These are phyloP conservation scores for Tupaia chinensis DNA, from an alignment of 2,113 vertebrate species.

Conservation along the genomic window DNA sequence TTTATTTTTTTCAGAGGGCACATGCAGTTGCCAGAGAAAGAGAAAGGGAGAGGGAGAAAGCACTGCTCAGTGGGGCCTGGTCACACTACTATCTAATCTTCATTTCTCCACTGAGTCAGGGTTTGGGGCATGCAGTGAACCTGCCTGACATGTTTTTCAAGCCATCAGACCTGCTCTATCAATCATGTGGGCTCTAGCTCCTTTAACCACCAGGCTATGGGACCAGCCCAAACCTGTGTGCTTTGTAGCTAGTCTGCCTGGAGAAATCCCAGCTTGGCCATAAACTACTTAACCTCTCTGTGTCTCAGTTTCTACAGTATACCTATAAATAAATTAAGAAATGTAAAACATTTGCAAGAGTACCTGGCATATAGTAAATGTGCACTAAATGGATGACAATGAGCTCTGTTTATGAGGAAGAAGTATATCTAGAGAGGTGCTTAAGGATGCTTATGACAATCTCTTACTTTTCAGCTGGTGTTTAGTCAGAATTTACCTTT, in stretches of 20 bases:
- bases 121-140: no score
- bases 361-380: neutral
- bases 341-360: neutral
- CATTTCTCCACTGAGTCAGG: no score
- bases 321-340: constrained; percentile 5
- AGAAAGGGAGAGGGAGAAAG: no score
- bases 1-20: no score
- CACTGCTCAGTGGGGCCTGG: no score
- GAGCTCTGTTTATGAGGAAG: neutral
- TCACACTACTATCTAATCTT: no score
- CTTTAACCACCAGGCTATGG: no score
- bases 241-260: neutral
- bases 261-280: neutral
- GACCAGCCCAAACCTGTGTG: no score
- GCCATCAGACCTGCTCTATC: no score
- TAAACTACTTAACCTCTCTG: neutral
- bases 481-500: constrained; percentile 42
- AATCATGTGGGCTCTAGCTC: no score
- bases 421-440: neutral
- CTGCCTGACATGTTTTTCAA: no score
- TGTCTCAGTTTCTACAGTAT: neutral
- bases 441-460: neutral
- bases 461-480: neutral
- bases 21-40: no score
- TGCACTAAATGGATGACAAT: neutral